phyloP scores from a whole-genome alignment of 2,888 invertebrate genomes.

The Callimorpha dominula region DNA sequence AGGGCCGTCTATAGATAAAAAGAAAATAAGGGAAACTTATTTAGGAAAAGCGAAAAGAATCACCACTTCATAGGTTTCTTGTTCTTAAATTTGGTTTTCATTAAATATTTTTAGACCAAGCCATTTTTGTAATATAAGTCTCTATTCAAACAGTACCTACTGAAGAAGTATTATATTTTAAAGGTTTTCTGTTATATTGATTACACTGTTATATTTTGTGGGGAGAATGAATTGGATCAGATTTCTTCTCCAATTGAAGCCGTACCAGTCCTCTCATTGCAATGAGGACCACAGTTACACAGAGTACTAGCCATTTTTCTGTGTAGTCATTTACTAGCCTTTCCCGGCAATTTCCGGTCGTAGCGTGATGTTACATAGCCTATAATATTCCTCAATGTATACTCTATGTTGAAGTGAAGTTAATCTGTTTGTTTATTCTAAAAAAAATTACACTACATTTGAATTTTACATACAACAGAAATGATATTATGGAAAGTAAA shows the following conservation, averaged over 20 bases:
- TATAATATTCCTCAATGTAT: too few species aligned
- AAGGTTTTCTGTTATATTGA: neutral
- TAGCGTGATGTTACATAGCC: too few species aligned
- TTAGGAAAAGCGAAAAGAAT: slow-evolving; percentile 8
- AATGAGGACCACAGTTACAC: neutral
- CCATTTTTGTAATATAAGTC: neutral
- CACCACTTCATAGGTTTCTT: slow-evolving; percentile 16
- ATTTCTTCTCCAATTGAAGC: neutral
- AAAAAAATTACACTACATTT: too few species aligned
- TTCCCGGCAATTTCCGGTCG: too few species aligned
- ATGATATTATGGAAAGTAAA: too few species aligned
- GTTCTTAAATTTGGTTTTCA: slow-evolving; percentile 8
- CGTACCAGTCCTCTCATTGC: neutral
- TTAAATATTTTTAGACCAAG: neutral
- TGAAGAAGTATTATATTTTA: neutral
- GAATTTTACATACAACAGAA: too few species aligned
- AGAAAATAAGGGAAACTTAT: slow-evolving; percentile 15
- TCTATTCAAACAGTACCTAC: neutral
- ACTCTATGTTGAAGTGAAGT: too few species aligned
- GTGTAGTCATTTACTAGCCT: too few species aligned
- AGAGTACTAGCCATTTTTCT: too few species aligned
- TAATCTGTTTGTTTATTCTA: too few species aligned
- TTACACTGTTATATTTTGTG: neutral
- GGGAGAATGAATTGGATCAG: neutral
- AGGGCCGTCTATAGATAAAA: slow-evolving; percentile 10